Conservation (phyloP, 37 sponge, comb jelly and placozoan genomes). For the Ephydatia muelleri region DNA sequence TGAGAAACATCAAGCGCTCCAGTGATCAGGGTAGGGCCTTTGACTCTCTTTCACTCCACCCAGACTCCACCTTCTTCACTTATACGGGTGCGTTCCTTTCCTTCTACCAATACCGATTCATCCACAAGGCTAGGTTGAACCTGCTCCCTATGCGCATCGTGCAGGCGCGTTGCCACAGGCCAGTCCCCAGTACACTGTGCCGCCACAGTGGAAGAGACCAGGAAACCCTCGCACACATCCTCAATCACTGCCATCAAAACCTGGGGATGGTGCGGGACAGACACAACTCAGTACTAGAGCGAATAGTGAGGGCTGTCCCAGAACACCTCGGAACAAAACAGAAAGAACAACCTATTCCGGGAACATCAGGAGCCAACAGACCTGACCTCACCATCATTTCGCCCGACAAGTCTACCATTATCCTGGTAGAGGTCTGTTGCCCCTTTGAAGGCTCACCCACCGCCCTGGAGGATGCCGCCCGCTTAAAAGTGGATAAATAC, state of each 20-base stretch:
- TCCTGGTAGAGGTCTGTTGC: slow-evolving; percentile 5
- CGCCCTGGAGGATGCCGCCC: background rate
- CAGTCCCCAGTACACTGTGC: background rate
- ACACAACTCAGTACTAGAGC: slow-evolving; percentile 16
- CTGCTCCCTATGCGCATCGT: slow-evolving; percentile 39
- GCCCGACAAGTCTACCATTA: slow-evolving; percentile 4
- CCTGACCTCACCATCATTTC: slow-evolving; percentile 17
- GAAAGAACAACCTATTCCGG: slow-evolving; percentile 9
- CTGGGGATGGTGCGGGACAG: slow-evolving; percentile 16
- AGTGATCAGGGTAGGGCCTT: slow-evolving; percentile 50
- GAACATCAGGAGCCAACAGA: background rate
- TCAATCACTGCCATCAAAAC: slow-evolving; percentile 12
- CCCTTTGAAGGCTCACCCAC: slow-evolving; percentile 1
- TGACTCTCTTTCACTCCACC: slow-evolving; percentile 1
- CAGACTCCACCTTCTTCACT: slow-evolving; percentile 39
- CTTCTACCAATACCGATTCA: slow-evolving; percentile 38
- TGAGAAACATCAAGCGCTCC: background rate
- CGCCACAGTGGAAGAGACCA: background rate
- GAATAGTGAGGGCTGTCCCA: slow-evolving; percentile 3
- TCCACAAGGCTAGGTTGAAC: slow-evolving; percentile 34
- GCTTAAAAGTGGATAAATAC: background rate
- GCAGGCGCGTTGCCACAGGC: background rate
- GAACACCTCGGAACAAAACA: background rate
- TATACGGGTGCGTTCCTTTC: slow-evolving; percentile 12
- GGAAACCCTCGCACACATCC: slow-evolving; percentile 33